A percentile compares a stretch with the other conserved stretches of the same genome.
phyloP scores from a whole-genome alignment of 2,113 vertebrate species.

The Lanius ludovicianus region DNA sequence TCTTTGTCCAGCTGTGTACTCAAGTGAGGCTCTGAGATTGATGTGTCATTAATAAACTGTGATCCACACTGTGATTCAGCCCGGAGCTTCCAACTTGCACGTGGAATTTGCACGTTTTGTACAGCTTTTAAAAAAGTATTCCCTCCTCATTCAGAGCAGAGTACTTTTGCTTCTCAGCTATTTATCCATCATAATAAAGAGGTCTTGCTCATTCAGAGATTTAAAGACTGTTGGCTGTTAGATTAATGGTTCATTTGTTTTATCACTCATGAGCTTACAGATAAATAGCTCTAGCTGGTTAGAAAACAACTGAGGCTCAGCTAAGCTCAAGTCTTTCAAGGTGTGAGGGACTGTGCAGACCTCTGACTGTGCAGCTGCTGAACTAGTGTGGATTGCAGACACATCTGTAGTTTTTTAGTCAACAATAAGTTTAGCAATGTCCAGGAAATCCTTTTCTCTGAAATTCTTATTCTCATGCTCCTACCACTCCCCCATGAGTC shows the following conservation, averaged over 20 bases:
- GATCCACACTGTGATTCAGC: background rate
- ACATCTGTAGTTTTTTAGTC: background rate
- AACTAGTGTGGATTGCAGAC: background rate
- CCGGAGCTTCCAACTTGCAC: background rate
- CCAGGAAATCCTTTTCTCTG: background rate
- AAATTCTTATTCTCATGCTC: rapidly evolving
- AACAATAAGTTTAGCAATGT: background rate
- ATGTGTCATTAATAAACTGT: background rate
- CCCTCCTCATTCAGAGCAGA: background rate
- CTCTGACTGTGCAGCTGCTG: background rate
- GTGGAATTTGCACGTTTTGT: background rate
- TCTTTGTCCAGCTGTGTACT: background rate
- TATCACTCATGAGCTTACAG: background rate
- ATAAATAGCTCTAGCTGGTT: background rate
- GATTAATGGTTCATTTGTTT: background rate
- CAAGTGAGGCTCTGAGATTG: background rate
- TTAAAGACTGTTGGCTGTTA: background rate
- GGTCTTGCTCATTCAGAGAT: background rate
- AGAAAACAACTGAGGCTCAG: background rate
- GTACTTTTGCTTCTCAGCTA: background rate
- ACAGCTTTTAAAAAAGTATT: background rate
- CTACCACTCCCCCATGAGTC: rapidly evolving
- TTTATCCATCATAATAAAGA: background rate
- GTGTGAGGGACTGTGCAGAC: background rate
- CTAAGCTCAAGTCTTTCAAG: background rate